Conservation (phyloP, 2,113 vertebrate species). For the Mus pahari region DNA sequence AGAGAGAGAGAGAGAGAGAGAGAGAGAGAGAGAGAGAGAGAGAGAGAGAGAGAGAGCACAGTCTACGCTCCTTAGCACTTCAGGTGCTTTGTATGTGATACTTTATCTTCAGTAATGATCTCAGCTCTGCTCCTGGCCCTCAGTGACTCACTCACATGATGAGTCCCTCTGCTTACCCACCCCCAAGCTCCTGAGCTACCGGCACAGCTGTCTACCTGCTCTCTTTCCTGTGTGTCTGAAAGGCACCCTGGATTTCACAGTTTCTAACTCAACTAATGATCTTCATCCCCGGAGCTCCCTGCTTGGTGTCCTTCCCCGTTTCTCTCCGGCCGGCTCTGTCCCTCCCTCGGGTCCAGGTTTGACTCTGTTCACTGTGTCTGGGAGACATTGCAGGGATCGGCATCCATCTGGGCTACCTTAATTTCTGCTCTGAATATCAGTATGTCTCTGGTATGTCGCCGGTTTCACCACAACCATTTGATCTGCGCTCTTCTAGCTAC, state of each 20-base stretch:
- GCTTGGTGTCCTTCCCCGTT: neutral
- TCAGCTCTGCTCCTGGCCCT: neutral
- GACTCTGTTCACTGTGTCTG: neutral
- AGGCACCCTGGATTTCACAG: neutral
- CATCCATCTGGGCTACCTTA: neutral
- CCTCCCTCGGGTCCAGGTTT: neutral
- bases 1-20: neutral
- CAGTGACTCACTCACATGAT: constrained; percentile 12
- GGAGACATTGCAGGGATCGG: no score
- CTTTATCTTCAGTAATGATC: constrained; percentile 37
- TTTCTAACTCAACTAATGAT: neutral
- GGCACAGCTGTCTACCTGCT: neutral
- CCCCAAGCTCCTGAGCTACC: neutral
- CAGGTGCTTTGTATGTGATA: neutral
- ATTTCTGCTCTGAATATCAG: neutral
- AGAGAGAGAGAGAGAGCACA: neutral
- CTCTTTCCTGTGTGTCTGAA: neutral
- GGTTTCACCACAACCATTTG: neutral
- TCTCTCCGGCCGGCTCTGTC: neutral
- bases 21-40: no score
- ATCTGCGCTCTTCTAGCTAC: neutral
- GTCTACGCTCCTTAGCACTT: neutral
- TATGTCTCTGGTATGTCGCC: neutral
- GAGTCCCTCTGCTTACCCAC: neutral
- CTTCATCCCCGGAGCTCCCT: neutral